Evolutionary conservation across 2,797 vertebrate species (phyloP).

Genomic region (Caiman crocodilus): DNA sequence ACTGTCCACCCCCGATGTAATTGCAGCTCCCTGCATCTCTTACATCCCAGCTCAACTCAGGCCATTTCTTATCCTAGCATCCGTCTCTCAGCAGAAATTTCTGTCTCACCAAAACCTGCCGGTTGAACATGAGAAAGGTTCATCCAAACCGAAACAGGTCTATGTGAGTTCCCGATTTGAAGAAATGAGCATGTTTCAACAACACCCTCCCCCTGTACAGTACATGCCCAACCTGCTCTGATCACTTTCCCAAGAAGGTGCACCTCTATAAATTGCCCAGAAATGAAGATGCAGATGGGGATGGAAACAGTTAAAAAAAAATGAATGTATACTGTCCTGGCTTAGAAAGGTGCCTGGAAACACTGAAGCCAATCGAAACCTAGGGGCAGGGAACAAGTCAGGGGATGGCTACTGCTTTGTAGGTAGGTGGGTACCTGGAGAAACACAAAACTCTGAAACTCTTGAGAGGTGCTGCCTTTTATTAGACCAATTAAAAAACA

Average conservation of each 20-base stretch:
- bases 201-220: background rate
- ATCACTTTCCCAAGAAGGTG: background rate
- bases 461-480: no score
- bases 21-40: background rate
- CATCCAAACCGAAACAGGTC: background rate
- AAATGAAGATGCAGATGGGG: background rate
- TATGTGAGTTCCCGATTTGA: background rate
- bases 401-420: conserved; percentile 12
- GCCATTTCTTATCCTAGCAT: background rate
- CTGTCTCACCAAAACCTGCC: background rate
- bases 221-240: conserved; percentile 14
- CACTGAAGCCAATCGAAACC: background rate
- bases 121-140: background rate
- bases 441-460: background rate
- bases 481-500: no score
- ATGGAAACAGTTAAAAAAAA: background rate
- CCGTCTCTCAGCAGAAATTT: background rate
- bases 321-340: background rate
- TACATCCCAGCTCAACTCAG: background rate
- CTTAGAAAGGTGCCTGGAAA: no score
- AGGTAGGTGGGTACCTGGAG: background rate
- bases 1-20: background rate
- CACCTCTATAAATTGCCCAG: background rate
- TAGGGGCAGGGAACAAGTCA: background rate
- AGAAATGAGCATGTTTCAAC: background rate